A percentile compares a stretch with the other conserved stretches of the same genome.
phyloP scores from a whole-genome alignment of 2,888 invertebrate species.

The Pterobdella sp. region DNA sequence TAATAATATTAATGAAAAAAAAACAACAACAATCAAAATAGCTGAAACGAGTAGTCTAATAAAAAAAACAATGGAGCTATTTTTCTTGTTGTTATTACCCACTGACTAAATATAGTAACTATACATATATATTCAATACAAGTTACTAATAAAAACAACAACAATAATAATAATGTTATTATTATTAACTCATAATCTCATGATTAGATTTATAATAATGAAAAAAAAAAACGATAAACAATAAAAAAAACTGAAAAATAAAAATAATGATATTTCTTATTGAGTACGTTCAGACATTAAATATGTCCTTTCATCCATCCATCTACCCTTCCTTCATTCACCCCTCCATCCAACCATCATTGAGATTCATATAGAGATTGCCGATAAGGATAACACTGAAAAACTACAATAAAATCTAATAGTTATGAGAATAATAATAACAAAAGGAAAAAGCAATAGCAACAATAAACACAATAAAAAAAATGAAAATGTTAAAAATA shows the following conservation, averaged over 20 bases:
- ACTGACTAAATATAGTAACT: no score
- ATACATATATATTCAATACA: no score
- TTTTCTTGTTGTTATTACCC: no score
- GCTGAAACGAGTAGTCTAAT: no score
- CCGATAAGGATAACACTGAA: no score
- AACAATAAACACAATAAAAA: slow-evolving; percentile 4
- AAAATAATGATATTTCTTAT: not conserved
- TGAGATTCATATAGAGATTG: no score
- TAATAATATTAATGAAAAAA: no score
- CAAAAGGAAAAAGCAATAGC: not conserved
- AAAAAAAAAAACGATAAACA: slow-evolving; percentile 2
- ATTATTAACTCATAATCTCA: not conserved
- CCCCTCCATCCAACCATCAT: no score
- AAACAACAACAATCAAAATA: no score
- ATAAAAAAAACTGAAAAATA: not conserved
- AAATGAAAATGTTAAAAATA: not conserved
- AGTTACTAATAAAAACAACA: no score
- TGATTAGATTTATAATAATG: not conserved
- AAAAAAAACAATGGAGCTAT: no score
- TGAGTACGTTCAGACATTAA: not conserved
- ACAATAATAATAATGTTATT: not conserved
- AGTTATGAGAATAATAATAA: not conserved
- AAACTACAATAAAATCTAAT: not conserved
- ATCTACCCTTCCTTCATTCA: not conserved
- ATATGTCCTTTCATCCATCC: not conserved